Base-by-base conservation (phyloP, 64 coral and sea anemone species). In the Orbicella faveolata region DNA sequence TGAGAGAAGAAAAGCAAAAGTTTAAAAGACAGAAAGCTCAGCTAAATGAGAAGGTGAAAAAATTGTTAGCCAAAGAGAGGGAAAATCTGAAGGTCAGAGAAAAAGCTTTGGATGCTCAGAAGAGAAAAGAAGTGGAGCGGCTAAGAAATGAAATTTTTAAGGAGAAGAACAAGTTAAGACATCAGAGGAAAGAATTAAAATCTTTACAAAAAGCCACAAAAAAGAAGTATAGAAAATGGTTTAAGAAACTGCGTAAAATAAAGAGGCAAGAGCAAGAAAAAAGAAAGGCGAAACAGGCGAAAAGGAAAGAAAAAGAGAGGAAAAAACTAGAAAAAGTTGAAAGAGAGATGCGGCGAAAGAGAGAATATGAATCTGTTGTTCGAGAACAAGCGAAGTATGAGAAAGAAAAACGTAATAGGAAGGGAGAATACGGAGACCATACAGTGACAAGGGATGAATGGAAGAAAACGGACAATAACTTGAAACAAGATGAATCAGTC, bases 81-180 rank as follows among this genome's bases (percentile, higher is more conserved):
- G 69, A 61, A 72, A 59, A n/a, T 2, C 25, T 73, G 7, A 87
- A 87, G 52, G 4, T 77, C 1, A 87, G 67, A 57, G 78, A 87
- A 36, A 87, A 81, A 30, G 37, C 76, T 52, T 51, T 77, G 8
- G 54, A 87, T 23, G 80, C 63, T 34, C 34, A 75, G 11, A 81
- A 91, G 72, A 66, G 34, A n/a, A 84, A 77, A 35, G 89, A 81
- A 9, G 26, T 55, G 3, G 34, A 78, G 15, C 18, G 76, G n/a
- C 36, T 87, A 34, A 87, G 77, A 34, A 65, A 26, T 16, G 64
- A 79, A 18, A 76, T 92, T 20, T 53, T n/a, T 37, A 30, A 87
- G 14, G 90, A 92, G 52, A 92, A 92, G 68, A 66, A 78, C n/a
- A 87, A 73, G 52, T 65, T 92, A 2, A 62, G 83, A 36, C n/a